Percentiles rank a stretch among this genome's conserved stretches.
These are phyloP conservation scores for Agrotis segetum DNA, from an alignment of 2,888 invertebrate genomes.

Conservation along the genomic window DNA sequence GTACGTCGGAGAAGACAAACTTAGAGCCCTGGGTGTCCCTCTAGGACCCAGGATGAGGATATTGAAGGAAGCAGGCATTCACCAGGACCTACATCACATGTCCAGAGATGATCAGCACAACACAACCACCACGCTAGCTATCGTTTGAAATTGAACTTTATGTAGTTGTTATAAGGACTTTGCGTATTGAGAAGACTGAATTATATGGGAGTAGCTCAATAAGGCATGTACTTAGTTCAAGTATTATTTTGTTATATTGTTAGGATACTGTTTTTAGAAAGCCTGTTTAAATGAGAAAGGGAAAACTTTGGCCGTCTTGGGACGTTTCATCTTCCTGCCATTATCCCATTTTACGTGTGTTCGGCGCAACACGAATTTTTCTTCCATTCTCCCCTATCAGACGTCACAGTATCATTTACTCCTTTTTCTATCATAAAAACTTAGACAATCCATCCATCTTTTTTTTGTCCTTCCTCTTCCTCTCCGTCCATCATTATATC, in stretches of 20 bases:
- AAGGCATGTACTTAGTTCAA: conserved; percentile 49
- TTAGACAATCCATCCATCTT: no score
- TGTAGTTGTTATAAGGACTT: conserved; percentile 35
- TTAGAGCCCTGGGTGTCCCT: conserved; percentile 97
- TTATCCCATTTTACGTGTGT: no score
- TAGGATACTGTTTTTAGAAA: conserved; percentile 8
- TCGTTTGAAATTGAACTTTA: conserved; percentile 82
- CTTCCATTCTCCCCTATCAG: no score
- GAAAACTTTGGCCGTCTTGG: no score
- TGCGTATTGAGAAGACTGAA: conserved; percentile 62
- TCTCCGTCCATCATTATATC: no score
- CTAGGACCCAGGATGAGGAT: conserved; percentile 97
- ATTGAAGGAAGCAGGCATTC: conserved; percentile 95
- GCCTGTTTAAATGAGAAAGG: neutral
- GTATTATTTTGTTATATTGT: conserved; percentile 42
- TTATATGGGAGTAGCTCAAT: conserved; percentile 46
- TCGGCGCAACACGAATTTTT: no score
- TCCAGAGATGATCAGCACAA: conserved; percentile 81
- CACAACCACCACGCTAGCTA: conserved; percentile 91
- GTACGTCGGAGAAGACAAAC: conserved; percentile 96
- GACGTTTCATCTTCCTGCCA: no score
- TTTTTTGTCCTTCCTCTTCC: no score
- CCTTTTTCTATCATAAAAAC: no score
- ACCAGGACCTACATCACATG: conserved; percentile 89
- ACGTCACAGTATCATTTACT: no score